Evolutionary conservation across 2,888 invertebrate species (phyloP), one percentile per base, ranked within the genome.

Genomic region (Aleiodes testaceus): DNA sequence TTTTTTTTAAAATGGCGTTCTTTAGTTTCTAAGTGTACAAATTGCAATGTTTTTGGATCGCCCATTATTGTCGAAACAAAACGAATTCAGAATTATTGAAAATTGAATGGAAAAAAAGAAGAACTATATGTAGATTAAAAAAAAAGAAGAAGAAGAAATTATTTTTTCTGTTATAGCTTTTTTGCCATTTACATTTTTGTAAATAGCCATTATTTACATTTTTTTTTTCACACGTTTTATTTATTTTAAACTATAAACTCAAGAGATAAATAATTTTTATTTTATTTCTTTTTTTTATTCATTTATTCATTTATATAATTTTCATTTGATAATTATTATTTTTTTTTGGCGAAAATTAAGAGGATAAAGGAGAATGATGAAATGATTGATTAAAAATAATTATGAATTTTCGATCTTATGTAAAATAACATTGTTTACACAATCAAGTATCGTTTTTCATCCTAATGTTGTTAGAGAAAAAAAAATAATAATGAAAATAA

Each of bases 191-290:
- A 83, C 81, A 85, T 84, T 83, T 36, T 82, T 87, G 87, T 87
- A 87, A 85, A 87, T 87, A 87, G 82, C 80, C 81, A 85, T 87
- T 81, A 85, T 85, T 87, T 87, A 84, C 87, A 82, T 83, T 63
- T 26, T 84, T 85, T 83, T 63, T 26, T 84, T 85, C 84, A 83
- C 83, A 83, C 80, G 81, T 52, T 71, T 85, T 83, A 87, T 87
- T 87, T 87, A 87, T 87, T 87, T 83, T 36, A 36, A 59, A 59
- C 14, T 59, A 1, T 42, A 59, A 42, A 36, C 36, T 36, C 42
- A 14, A 59, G 59, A 36, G 42, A 42, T 59, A 26, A 36, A 18
- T 53, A 16, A 50, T 5, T 42, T 59, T 59, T n/a, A 36, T 65
- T 14, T 11, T 65, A 11, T 49, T 30, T 65, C 50, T 44, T 64